Base-by-base conservation (phyloP, 2,113 vertebrate species). In the Ahaetulla prasina region DNA sequence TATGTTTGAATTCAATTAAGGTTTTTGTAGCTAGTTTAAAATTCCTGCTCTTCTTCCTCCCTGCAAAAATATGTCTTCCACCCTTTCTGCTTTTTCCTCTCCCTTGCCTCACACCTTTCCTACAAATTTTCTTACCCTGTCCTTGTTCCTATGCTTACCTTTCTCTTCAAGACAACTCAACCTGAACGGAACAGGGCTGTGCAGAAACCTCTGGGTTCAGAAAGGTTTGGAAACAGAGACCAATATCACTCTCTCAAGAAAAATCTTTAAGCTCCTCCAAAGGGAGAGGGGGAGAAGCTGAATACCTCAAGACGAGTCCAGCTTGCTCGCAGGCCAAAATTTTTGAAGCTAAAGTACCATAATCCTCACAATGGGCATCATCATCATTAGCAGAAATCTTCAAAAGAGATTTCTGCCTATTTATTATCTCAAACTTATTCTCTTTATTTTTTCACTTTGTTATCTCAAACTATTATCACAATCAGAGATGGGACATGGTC, bases 151-250 rank as follows among this genome's bases (percentile, higher is more conserved):
- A 49, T 0, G 95, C 96, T 96, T 96, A 49, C 85, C 91, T 95
- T 89, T 90, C 89, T 95, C 84, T 92, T 87, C 68, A 97, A 98
- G 98, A 97, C 97, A 98, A 97, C 97, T 98, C 97, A 97, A 98
- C 96, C 97, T 97, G 97, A 96, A 96, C 93, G 95, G 96, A 93
- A 96, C 96, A 97, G 96, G 96, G 95, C 96, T 96, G 95, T 95
- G 93, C 93, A 87, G 91, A 92, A 91, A 60, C 25, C n/a, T 87
- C 87, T 0, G 0, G 85, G 53, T 89, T 92, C 85, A 63, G 92
- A 68, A 43, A 91, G 91, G 47, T 18, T 11, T 93, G 93, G 92
- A 89, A 89, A 88, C 5, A 89, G n/a, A 93, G 47, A 60, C 23
- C 47, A 60, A 27, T 43, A 60, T 45, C 52, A 25, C 35, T 47